These are phyloP conservation scores for Epinotia bilunana DNA, from an alignment of 2,888 invertebrate species.

Conservation along the genomic window DNA sequence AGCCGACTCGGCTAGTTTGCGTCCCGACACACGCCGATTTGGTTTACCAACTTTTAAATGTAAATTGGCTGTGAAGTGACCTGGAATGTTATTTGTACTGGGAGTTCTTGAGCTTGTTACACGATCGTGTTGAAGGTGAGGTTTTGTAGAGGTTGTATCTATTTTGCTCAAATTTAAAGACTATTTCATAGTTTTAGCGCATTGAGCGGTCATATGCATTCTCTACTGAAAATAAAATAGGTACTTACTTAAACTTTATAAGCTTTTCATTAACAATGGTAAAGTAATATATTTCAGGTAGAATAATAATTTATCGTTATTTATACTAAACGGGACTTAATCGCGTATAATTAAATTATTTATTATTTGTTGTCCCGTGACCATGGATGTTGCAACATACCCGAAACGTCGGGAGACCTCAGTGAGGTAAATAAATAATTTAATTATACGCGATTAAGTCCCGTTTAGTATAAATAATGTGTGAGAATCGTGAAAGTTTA, in stretches of 20 bases:
- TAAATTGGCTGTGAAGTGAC: constrained; percentile 34
- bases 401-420: no score
- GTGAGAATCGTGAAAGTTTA: no score
- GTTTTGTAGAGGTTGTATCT: constrained; percentile 2
- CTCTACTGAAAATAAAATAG: not conserved
- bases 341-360: no score
- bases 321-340: no score
- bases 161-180: not conserved
- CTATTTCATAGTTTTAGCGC: not conserved
- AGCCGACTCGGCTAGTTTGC: constrained; percentile 59
- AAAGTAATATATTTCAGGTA: not conserved
- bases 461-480: no score
- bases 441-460: no score
- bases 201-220: not conserved
- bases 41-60: constrained; percentile 29
- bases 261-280: not conserved
- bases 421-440: no score
- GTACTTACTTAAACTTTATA: not conserved
- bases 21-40: constrained; percentile 50
- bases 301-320: not conserved
- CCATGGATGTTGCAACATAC: no score
- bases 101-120: constrained; percentile 13
- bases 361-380: no score
- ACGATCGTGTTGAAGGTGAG: constrained; percentile 3
- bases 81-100: constrained; percentile 25